Evolutionary conservation across 2,888 invertebrate species (phyloP).

Genomic region (Dynastes maya): DNA sequence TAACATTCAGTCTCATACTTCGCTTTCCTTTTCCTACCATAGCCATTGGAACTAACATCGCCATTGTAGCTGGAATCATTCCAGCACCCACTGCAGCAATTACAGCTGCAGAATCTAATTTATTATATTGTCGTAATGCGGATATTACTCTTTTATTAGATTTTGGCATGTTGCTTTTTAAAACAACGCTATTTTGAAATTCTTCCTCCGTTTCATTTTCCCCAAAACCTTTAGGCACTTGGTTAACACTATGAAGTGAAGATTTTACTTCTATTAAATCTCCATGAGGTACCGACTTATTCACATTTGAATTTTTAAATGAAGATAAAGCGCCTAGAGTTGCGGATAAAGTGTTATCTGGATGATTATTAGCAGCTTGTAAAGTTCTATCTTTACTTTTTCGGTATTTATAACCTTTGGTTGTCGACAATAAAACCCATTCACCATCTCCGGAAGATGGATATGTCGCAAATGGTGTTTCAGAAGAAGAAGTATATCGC

Average conservation of each 20-base stretch:
- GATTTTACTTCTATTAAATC: constrained; percentile 84
- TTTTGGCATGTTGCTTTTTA: constrained; percentile 55
- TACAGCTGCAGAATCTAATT: constrained; percentile 76
- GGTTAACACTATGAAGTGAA: constrained; percentile 81
- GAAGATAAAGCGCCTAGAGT: constrained; percentile 83
- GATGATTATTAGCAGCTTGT: constrained; percentile 57
- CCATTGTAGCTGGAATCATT: constrained; percentile 86
- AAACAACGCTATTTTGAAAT: constrained; percentile 47
- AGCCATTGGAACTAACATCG: constrained; percentile 85
- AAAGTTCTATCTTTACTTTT: constrained; percentile 65
- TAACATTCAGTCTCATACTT: constrained; percentile 41
- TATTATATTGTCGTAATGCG: constrained; percentile 63
- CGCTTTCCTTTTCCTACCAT: constrained; percentile 73
- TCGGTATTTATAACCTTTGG: constrained; percentile 80
- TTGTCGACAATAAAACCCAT: constrained; percentile 85
- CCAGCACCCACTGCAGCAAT: constrained; percentile 84
- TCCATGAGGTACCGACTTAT: constrained; percentile 81
- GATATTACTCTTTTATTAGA: constrained; percentile 33
- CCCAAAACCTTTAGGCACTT: constrained; percentile 71
- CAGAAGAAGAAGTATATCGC: background rate
- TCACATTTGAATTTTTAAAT: constrained; percentile 74
- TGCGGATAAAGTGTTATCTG: constrained; percentile 62
- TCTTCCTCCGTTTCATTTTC: constrained; percentile 63
- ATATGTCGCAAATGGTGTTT: constrained; percentile 72
- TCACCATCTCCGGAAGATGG: constrained; percentile 82